Evolutionary conservation across 2,797 vertebrate species (phyloP).

Genomic region (Prunella strophiata): DNA sequence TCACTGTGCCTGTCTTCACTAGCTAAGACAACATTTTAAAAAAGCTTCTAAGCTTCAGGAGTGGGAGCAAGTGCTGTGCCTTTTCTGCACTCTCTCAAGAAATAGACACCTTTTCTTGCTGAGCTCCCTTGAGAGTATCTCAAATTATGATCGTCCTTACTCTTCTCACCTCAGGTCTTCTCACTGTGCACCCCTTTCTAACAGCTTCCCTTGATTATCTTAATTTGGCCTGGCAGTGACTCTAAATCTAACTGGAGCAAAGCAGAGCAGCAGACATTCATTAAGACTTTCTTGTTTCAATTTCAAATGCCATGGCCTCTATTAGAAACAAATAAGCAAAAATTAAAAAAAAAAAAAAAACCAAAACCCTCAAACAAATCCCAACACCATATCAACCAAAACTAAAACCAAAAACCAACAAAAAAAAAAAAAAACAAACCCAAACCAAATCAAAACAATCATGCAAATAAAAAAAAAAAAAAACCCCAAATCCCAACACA

Average conservation of each 20-base stretch:
- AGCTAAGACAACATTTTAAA: not conserved
- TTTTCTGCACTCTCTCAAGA: not conserved
- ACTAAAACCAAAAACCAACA: not conserved
- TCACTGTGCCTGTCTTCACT: not conserved
- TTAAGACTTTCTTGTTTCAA: not conserved
- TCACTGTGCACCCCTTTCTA: not conserved
- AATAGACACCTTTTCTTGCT: not conserved
- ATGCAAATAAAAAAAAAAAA: not conserved
- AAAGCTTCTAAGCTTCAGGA: not conserved
- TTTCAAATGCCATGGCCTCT: not conserved
- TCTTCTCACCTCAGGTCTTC: not conserved
- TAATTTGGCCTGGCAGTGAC: not conserved
- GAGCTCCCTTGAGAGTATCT: not conserved
- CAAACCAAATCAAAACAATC: not conserved
- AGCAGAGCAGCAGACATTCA: not conserved
- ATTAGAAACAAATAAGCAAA: not conserved
- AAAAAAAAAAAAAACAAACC: not conserved
- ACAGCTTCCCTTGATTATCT: not conserved
- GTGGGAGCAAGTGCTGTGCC: not conserved
- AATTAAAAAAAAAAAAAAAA: not conserved
- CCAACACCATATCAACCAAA: not conserved
- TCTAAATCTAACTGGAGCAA: not conserved
- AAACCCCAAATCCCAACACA: accelerated
- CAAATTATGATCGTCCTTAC: not conserved
- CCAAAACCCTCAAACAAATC: not conserved